Evolutionary conservation across 2,797 vertebrate species (phyloP).

Genomic region (Arrhamphus sclerolepis): DNA sequence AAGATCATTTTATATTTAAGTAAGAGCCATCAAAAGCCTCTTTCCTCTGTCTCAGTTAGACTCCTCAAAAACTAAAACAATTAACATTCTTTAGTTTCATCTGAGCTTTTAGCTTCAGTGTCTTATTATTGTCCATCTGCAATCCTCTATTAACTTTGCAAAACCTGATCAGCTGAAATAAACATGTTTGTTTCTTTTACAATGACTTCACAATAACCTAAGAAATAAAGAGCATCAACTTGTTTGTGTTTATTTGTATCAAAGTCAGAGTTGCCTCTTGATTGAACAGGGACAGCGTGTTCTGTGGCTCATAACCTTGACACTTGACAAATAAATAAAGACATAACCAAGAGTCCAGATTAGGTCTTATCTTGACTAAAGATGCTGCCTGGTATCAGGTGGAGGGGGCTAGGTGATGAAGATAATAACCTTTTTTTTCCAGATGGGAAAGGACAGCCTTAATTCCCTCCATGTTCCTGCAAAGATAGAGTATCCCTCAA

Average conservation of each 20-base stretch:
- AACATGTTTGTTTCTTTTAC: constrained; percentile 21
- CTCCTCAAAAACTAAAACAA: constrained; percentile 42
- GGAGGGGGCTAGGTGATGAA: constrained; percentile 69
- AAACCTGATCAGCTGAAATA: constrained; percentile 42
- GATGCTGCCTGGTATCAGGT: constrained; percentile 72
- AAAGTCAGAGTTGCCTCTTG: constrained; percentile 25
- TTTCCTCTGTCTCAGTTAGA: constrained; percentile 32
- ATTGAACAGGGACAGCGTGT: constrained; percentile 46
- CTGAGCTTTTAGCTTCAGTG: constrained; percentile 34
- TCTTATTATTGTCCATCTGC: constrained; percentile 43
- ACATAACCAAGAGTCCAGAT: constrained; percentile 78
- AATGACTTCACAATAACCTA: constrained; percentile 21
- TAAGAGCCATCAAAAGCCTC: constrained; percentile 50
- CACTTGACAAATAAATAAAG: constrained; percentile 68
- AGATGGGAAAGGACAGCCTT: constrained; percentile 72
- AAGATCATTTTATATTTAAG: constrained; percentile 38
- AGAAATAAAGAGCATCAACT: constrained; percentile 14
- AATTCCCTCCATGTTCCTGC: constrained; percentile 70
- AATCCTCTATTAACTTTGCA: constrained; percentile 51
- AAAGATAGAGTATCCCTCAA: constrained; percentile 73
- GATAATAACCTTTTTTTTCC: constrained; percentile 74
- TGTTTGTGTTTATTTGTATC: constrained; percentile 27
- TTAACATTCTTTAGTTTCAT: constrained; percentile 55
- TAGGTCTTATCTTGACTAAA: constrained; percentile 83
- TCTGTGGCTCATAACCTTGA: constrained; percentile 75